These are phyloP conservation scores for Meles meles DNA, from an alignment of 2,113 vertebrate species.

Conservation along the genomic window DNA sequence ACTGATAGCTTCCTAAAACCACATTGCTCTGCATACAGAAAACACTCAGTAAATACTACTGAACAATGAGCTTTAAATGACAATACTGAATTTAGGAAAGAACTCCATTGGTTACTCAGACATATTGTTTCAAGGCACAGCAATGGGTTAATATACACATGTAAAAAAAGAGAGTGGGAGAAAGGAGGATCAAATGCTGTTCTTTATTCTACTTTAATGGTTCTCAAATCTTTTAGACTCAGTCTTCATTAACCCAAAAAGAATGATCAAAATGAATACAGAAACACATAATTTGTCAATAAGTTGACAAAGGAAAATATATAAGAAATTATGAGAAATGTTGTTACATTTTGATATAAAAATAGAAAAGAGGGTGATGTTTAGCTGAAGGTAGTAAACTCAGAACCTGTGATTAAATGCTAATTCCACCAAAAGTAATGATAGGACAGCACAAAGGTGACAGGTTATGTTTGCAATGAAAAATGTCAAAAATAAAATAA, in stretches of 20 bases:
- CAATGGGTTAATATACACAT: background rate
- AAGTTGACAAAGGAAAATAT: background rate
- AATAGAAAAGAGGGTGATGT: background rate
- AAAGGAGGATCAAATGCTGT: background rate
- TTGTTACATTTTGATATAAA: background rate
- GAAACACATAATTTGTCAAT: background rate
- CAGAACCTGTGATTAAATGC: background rate
- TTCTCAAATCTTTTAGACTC: background rate
- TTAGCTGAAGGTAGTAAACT: background rate
- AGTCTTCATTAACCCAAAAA: background rate
- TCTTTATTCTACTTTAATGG: conserved; percentile 37
- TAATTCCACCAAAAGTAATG: background rate
- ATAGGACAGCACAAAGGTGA: background rate
- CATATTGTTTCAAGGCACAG: background rate
- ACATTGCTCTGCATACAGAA: background rate
- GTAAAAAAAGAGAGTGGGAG: background rate
- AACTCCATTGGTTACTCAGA: background rate
- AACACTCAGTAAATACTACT: background rate
- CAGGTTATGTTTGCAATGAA: background rate
- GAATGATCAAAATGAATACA: background rate
- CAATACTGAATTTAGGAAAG: conserved; percentile 11
- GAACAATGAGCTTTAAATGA: background rate
- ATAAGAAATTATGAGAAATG: background rate
- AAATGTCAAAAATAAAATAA: background rate
- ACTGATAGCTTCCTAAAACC: background rate